Conservation (phyloP, 2,797 vertebrate genomes). For the Bucorvus abyssinicus region DNA sequence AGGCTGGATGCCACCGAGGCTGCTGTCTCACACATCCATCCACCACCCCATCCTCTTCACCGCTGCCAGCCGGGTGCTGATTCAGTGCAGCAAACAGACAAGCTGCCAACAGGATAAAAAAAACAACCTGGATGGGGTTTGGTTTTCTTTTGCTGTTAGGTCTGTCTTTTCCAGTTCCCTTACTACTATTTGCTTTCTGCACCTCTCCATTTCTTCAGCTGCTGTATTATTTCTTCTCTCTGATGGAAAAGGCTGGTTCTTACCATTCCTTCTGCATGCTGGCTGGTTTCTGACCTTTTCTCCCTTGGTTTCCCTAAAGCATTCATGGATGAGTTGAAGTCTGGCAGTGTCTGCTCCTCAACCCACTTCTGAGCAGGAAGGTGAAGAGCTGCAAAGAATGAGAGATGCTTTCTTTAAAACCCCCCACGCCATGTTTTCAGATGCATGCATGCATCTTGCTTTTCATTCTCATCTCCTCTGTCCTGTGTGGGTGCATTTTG, state of each 20-base stretch:
- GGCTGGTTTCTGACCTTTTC: neutral
- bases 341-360: neutral
- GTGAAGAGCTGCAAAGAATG: neutral
- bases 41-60: neutral
- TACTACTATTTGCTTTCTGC: neutral
- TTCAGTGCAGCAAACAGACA: neutral
- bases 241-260: neutral
- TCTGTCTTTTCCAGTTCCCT: neutral
- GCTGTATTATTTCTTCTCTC: neutral
- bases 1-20: fast-evolving
- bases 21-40: neutral
- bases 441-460: neutral
- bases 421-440: neutral
- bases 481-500: neutral
- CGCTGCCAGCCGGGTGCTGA: fast-evolving
- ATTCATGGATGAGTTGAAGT: neutral
- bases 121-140: neutral
- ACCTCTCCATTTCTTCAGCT: neutral
- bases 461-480: neutral
- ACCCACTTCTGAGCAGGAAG: neutral
- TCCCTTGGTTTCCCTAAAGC: neutral
- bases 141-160: neutral
- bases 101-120: neutral
- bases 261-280: fast-evolving
- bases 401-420: neutral